Conservation (phyloP, 2,113 vertebrate genomes). For the Isurus oxyrinchus region DNA sequence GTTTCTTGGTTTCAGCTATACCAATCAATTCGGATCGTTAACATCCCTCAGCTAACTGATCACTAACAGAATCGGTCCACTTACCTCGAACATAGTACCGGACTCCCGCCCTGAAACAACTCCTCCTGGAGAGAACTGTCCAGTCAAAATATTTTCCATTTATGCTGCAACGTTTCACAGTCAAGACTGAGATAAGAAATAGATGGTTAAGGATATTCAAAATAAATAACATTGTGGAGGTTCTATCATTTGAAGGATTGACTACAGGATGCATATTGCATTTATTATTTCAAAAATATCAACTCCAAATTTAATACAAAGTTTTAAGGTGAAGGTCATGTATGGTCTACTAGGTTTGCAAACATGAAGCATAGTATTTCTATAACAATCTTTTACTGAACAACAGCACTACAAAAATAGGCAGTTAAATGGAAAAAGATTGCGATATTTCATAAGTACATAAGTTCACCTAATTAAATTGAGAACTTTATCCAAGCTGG, state of each 20-base stretch:
- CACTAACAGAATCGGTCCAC: neutral
- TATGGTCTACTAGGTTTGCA: neutral
- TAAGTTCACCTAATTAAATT: neutral
- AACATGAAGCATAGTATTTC: neutral
- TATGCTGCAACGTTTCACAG: slow-evolving; percentile 78
- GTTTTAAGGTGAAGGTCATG: neutral
- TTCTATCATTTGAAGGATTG: neutral
- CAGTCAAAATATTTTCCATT: slow-evolving; percentile 89
- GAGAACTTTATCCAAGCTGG: too few species aligned
- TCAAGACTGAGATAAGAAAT: slow-evolving; percentile 61
- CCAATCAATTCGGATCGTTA: neutral
- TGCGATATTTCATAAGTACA: neutral
- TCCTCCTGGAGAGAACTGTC: slow-evolving; percentile 86
- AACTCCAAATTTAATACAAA: neutral
- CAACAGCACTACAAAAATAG: neutral
- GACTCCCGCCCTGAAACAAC: slow-evolving; percentile 89
- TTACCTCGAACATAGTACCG: slow-evolving; percentile 92
- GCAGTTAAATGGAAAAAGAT: neutral
- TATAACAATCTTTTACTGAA: neutral
- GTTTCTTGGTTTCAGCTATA: too few species aligned
- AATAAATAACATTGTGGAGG: neutral
- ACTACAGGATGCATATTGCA: neutral
- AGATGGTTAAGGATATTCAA: slow-evolving; percentile 48
- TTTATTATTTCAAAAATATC: neutral
- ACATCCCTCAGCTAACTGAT: neutral